Base-by-base conservation (phyloP, 1,140 invertebrate genomes). In the Platyscapa corneri region DNA sequence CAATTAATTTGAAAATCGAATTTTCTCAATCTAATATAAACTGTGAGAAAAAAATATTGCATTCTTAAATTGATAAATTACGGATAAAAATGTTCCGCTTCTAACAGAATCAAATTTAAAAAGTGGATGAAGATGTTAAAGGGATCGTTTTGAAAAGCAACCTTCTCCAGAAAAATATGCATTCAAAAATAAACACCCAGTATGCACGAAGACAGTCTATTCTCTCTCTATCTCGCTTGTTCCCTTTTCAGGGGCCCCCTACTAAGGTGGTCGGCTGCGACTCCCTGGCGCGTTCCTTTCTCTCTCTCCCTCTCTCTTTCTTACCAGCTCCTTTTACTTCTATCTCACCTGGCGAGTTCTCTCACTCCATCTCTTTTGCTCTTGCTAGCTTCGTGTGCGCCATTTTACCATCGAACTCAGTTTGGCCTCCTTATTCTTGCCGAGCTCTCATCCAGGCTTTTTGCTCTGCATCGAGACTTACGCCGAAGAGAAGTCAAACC, bases 151-250 rank as follows among this genome's bases (percentile, higher is more conserved):
- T 74, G 1, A 12, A 74, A 27, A 74, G 27, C 70, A n/a, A n/a
- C 23, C 70, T 42, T n/a, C 37, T 74, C 37, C 37, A 27, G 18
- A 74, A 74, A 37, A 74, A 39, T 20, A 34, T 74, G 12, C 70
- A 74, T 74, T 42, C 23, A 74, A 74, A 74, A 42, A 42, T 74
- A 74, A 74, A 42, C 70, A 74, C 70, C 70, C 37, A 74, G 70
- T 74, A n/a, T 74, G 70, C 70, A 74, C 27, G 34, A 74, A 42
- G 70, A 74, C 23, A 12, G 37, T 42, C 18, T 74, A 6, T 60
- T 81, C 86, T 85, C 84, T 88, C 85, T 23, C 23, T 23, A 10
- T 89, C 87, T 82, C 85, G 86, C 84, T 87, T 84, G 86, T 89
- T 86, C 88, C 86, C 77, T 87, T 83, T 74, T 27, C 37, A 42